Evolutionary conservation across 2,888 invertebrate genomes (phyloP), one percentile per base, ranked within the genome.

Genomic region (Cheilosia vernalis): DNA sequence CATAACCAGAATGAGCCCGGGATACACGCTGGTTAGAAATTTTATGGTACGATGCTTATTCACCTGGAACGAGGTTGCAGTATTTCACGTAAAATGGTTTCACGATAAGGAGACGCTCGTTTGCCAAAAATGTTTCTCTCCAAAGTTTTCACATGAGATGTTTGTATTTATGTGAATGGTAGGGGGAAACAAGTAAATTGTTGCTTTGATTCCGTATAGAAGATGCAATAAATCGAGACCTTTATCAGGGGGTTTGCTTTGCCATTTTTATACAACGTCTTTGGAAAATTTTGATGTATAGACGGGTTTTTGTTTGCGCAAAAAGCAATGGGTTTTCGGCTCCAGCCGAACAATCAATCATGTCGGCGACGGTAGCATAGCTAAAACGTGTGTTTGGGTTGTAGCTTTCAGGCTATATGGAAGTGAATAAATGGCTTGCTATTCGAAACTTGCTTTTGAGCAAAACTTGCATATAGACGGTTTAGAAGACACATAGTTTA

Each of bases 101-200:
- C 80, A 84, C 84, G 84, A 84, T 84, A 84, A 84, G 80, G 60
- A 84, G 84, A 84, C 84, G 84, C 53, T 79, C 44, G 84, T 84
- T 84, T 84, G 84, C 84, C 84, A 84, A 79, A 79, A 84, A 77
- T 53, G 15, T 53, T 67, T 13, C 30, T 56, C 63, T 33, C 40
- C 40, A 27, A 67, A 42, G 19, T 73, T 69, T 73, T 74, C 73
- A 72, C 77, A 61, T 77, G 66, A 56, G 51, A 70, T 64, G 51
- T 72, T 60, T 61, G 66, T 74, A 69, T 78, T 66, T 73, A 73
- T 67, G 69, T 55, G 64, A 24, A 53, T 58, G 58, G 58, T 19
- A 56, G n/a, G 56, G 58, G 51, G 44, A 33, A 74, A 69, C 67
- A 74, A 79, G 64, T 74, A 74, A 70, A 80, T 84, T 84, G 79